These are phyloP conservation scores for Ceratosolen fusciceps DNA, from an alignment of 1,140 invertebrate genomes.

Conservation along the genomic window DNA sequence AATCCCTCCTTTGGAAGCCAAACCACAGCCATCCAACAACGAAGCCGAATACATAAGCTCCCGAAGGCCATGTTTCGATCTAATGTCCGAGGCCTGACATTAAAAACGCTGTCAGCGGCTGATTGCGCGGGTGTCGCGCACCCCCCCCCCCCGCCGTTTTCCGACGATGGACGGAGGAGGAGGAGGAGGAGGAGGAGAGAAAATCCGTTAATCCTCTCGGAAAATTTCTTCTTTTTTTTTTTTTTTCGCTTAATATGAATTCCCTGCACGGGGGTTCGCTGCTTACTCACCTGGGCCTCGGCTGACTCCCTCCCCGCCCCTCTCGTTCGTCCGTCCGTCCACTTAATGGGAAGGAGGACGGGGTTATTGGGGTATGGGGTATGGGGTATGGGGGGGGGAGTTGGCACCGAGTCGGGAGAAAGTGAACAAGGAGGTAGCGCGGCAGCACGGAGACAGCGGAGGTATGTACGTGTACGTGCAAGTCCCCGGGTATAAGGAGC, in stretches of 20 bases:
- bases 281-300: slow-evolving; percentile 13
- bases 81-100: slow-evolving; percentile 25
- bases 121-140: too few species aligned
- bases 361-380: background rate
- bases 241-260: slow-evolving; percentile 37
- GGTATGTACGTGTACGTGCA: too few species aligned
- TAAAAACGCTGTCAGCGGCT: background rate
- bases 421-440: background rate
- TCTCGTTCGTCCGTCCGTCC: background rate
- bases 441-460: background rate
- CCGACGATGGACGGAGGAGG: too few species aligned
- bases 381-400: background rate
- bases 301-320: slow-evolving; percentile 16
- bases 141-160: too few species aligned
- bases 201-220: slow-evolving; percentile 41
- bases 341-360: background rate
- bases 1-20: too few species aligned
- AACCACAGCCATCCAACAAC: background rate
- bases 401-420: background rate
- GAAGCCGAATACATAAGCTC: background rate
- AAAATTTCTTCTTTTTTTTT: slow-evolving; percentile 38
- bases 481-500: too few species aligned
- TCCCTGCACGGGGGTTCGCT: slow-evolving; percentile 23
- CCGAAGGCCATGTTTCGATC: slow-evolving; percentile 21
- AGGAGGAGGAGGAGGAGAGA: too few species aligned